Evolutionary conservation across 2,888 invertebrate species (phyloP).

Genomic region (Tillus elongatus): DNA sequence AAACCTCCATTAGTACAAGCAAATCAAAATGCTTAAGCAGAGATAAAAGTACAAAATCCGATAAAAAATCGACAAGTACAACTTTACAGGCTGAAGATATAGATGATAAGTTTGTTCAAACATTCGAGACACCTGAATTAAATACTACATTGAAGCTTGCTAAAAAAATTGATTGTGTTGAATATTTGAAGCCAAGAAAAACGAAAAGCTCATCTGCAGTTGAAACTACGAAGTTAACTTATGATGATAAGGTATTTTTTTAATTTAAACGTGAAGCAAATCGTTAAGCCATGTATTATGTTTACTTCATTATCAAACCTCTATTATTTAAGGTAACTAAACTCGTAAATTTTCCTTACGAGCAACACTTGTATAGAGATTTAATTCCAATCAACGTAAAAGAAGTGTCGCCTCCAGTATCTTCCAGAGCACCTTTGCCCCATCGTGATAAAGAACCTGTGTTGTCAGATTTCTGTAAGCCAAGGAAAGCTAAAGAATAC

Average conservation of each 20-base stretch:
- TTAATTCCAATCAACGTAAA: conserved; percentile 24
- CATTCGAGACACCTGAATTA: conserved; percentile 11
- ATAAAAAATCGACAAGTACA: too few relatives aligned
- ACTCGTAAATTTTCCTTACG: conserved; percentile 26
- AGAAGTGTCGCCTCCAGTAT: conserved; percentile 16
- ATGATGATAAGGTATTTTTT: conserved; percentile 12
- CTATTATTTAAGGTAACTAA: conserved; percentile 23
- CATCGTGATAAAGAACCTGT: conserved; percentile 25
- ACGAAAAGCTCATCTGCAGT: background rate
- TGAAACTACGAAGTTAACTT: conserved; percentile 5
- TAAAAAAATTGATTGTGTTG: conserved; percentile 13
- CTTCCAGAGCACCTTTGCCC: conserved; percentile 20
- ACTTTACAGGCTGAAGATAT: too few relatives aligned
- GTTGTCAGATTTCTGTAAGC: conserved; percentile 22
- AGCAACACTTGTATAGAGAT: conserved; percentile 26
- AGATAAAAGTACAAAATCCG: too few relatives aligned
- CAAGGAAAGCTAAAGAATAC: conserved; percentile 11
- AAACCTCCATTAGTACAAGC: too few relatives aligned
- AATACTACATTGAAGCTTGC: conserved; percentile 12
- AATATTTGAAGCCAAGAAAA: conserved; percentile 6
- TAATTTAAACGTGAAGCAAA: background rate
- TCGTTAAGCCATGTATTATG: too few relatives aligned
- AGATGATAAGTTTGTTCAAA: too few relatives aligned
- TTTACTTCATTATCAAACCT: background rate
- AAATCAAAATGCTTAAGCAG: too few relatives aligned